Percentiles rank a stretch among this genome's conserved stretches.
These are phyloP conservation scores for Synanthedon vespiformis DNA, from an alignment of 2,888 invertebrate species.

Conservation along the genomic window DNA sequence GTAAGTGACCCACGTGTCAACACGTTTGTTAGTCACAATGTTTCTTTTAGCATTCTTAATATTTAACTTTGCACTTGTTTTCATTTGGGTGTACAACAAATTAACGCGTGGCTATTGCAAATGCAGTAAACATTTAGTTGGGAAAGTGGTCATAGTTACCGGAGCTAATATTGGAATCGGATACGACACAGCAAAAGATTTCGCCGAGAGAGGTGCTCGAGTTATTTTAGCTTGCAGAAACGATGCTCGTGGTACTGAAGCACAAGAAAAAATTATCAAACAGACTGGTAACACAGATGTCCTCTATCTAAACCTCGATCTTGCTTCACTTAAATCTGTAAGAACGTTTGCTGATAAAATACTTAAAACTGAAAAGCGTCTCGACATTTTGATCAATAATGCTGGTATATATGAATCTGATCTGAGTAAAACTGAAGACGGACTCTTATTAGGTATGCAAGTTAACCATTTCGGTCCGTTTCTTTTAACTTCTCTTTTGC, in stretches of 20 bases:
- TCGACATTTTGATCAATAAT: constrained; percentile 74
- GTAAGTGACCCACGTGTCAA: too few relatives aligned
- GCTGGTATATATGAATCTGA: constrained; percentile 61
- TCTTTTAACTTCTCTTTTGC: constrained; percentile 72
- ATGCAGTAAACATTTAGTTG: constrained; percentile 68
- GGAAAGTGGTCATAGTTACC: constrained; percentile 86
- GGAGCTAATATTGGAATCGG: constrained; percentile 88
- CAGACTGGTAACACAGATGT: constrained; percentile 32
- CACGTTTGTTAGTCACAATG: background rate
- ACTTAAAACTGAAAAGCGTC: constrained; percentile 51
- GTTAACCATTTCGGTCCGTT: constrained; percentile 74
- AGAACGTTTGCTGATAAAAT: constrained; percentile 72
- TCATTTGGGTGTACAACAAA: constrained; percentile 7
- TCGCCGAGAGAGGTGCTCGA: constrained; percentile 79
- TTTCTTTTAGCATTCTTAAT: background rate
- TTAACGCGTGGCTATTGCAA: constrained; percentile 33
- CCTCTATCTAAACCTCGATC: constrained; percentile 54
- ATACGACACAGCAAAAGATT: constrained; percentile 77
- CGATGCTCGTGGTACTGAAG: constrained; percentile 72
- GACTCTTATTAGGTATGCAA: constrained; percentile 71
- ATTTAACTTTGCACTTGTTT: background rate
- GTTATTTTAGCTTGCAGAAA: constrained; percentile 86
- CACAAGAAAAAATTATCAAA: constrained; percentile 32
- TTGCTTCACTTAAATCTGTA: constrained; percentile 66
- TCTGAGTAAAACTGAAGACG: constrained; percentile 67